Percentiles rank a stretch among this genome's conserved stretches.
phyloP scores from a whole-genome alignment of 1,140 invertebrate genomes.

The Prorops nasuta region DNA sequence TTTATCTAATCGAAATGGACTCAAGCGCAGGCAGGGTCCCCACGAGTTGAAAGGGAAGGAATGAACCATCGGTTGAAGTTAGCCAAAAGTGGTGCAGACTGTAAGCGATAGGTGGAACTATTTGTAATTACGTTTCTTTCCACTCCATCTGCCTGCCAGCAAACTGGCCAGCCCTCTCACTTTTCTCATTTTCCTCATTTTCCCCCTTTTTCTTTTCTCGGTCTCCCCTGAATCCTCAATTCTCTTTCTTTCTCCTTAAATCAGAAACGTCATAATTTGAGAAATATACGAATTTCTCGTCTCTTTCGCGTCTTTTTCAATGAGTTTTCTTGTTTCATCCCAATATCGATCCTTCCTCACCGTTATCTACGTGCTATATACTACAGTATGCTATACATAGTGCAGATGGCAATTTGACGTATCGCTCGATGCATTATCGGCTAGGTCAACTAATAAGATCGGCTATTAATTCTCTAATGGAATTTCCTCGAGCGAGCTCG shows the following conservation, averaged over 20 bases:
- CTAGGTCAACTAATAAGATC: conserved; percentile 2
- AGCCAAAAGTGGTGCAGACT: conserved; percentile 7
- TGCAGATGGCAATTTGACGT: neutral
- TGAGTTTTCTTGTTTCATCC: too few relatives aligned
- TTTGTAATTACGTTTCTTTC: conserved; percentile 37
- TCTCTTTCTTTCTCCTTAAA: too few relatives aligned
- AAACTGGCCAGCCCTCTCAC: conserved; percentile 1
- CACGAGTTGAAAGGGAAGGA: conserved; percentile 12
- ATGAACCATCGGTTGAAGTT: conserved; percentile 9
- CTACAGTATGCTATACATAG: too few relatives aligned
- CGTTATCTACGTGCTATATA: neutral
- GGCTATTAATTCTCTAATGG: conserved; percentile 7
- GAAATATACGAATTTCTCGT: too few relatives aligned
- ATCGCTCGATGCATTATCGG: conserved; percentile 4
- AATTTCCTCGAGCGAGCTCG: neutral
- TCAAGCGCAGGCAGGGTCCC: too few relatives aligned
- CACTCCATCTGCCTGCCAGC: conserved; percentile 17
- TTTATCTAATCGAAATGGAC: conserved; percentile 12
- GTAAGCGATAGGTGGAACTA: conserved; percentile 26
- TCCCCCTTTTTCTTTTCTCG: too few relatives aligned
- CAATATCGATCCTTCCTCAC: neutral
- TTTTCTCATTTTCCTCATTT: too few relatives aligned
- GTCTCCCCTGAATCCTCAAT: too few relatives aligned
- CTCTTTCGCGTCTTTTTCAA: too few relatives aligned
- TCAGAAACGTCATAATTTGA: too few relatives aligned